Evolutionary conservation across 2,888 invertebrate species (phyloP), one percentile per base, ranked within the genome.

Genomic region (Dyspetes luteomarginatus): DNA sequence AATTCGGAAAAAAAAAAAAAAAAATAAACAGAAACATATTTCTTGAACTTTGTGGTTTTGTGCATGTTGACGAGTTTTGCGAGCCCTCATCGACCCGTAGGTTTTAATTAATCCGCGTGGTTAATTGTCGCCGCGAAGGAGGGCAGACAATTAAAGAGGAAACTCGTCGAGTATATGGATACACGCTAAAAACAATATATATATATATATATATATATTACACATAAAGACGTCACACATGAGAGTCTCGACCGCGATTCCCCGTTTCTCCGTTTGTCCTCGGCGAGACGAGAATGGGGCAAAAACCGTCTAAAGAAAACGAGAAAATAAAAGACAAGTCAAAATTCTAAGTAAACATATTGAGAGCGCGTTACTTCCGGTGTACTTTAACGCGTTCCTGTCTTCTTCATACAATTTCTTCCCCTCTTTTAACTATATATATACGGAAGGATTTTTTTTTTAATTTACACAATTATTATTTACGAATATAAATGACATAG

Each of bases 211-310:
- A 43, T 22, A 19, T 36, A 52, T 55, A 50, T 19, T 30, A n/a
- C n/a, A 2, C 26, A 55, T 9, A 52, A 60, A 62, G 67, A 60
- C 77, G 78, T 79, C 73, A 76, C 75, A 62, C 67, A n/a, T n/a
- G n/a, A n/a, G 65, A 67, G 60, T 75, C 65, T 50, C 79, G 73
- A 80, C 62, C 77, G 64, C 50, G 77, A 82, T 82, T 82, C n/a
- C 74, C 78, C 71, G 67, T 78, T 74, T 81, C n/a, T n/a, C 78
- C 78, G 69, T 69, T 64, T 64, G 71, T 52, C 43, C 30, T 69
- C 62, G 43, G 4, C 30, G 28, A 45, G 17, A 24, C 17, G 15
- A 43, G 58, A 45, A 55, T 30, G 67, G 60, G 24, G 48, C 19
- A 19, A 48, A 36, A 28, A 24, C 30, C 5, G 43, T 41, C 24